Evolutionary conservation across 2,888 invertebrate species (phyloP).

Genomic region (Ceraclea dissimilis): DNA sequence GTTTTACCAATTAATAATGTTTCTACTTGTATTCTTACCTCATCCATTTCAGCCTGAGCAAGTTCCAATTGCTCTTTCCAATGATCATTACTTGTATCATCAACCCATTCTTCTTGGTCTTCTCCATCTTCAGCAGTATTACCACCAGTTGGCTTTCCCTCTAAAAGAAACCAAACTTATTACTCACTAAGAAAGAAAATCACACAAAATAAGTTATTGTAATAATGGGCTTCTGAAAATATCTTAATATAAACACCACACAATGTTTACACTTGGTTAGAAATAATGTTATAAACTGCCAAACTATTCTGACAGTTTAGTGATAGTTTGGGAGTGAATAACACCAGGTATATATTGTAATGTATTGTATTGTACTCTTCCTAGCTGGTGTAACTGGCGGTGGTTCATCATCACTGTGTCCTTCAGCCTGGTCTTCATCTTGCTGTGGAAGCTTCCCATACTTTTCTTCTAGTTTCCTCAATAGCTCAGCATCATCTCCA

Average conservation of each 20-base stretch:
- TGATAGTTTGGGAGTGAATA: no score
- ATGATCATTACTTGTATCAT: conserved; percentile 50
- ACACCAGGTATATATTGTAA: no score
- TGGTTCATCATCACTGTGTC: conserved; percentile 43
- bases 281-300: no score
- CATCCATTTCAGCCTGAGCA: conserved; percentile 45
- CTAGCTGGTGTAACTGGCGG: conserved; percentile 27
- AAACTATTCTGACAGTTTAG: no score
- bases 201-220: not conserved
- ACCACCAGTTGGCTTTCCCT: conserved; percentile 32
- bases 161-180: conserved; percentile 19
- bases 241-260: no score
- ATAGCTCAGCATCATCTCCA: conserved; percentile 61
- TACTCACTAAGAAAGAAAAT: conserved; percentile 10
- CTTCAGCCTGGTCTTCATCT: conserved; percentile 34
- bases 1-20: no score
- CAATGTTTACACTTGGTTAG: no score
- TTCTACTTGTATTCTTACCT: conserved; percentile 39
- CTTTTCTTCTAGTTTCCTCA: conserved; percentile 63
- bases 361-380: conserved; percentile 27
- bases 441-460: conserved; percentile 60
- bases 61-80: conserved; percentile 45
- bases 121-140: conserved; percentile 31
- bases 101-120: conserved; percentile 40
- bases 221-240: not conserved